phyloP scores from a whole-genome alignment of 2,888 invertebrate species.

The Amblyjoppa proteus region DNA sequence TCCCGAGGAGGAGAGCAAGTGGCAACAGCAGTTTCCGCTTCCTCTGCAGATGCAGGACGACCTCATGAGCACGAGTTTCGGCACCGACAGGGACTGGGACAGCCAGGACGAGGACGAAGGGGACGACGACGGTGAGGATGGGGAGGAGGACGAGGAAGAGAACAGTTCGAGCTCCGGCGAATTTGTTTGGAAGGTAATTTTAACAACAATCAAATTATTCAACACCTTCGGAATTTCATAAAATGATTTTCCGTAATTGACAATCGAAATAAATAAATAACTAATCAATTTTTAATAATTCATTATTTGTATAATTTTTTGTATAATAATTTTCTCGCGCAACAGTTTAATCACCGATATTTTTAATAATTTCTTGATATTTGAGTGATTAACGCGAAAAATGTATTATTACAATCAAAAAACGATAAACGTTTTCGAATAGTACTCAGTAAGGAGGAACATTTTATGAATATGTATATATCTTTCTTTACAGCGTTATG shows the following conservation, averaged over 20 bases:
- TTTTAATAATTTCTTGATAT: background rate
- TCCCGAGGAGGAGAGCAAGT: slow-evolving; percentile 82
- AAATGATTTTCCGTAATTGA: background rate
- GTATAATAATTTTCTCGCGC: background rate
- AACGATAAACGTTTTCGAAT: slow-evolving; percentile 2
- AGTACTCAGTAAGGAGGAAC: slow-evolving; percentile 3
- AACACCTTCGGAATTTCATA: background rate
- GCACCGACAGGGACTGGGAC: slow-evolving; percentile 89
- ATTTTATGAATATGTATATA: background rate
- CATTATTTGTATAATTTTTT: background rate
- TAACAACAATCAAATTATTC: background rate
- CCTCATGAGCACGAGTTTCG: slow-evolving; percentile 85
- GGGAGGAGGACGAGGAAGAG: slow-evolving; percentile 86
- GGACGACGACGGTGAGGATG: slow-evolving; percentile 80
- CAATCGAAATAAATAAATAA: background rate
- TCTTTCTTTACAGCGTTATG: slow-evolving; percentile 75
- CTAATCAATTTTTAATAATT: background rate
- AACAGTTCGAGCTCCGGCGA: slow-evolving; percentile 92
- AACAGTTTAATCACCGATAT: background rate
- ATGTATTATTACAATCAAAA: background rate
- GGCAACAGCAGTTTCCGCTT: slow-evolving; percentile 81
- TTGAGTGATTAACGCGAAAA: background rate
- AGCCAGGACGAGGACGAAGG: slow-evolving; percentile 86
- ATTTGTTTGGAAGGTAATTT: slow-evolving; percentile 91
- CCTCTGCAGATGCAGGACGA: slow-evolving; percentile 81